Evolutionary conservation across 2,113 vertebrate genomes (phyloP).

Genomic region (Aldabrachelys gigantea): DNA sequence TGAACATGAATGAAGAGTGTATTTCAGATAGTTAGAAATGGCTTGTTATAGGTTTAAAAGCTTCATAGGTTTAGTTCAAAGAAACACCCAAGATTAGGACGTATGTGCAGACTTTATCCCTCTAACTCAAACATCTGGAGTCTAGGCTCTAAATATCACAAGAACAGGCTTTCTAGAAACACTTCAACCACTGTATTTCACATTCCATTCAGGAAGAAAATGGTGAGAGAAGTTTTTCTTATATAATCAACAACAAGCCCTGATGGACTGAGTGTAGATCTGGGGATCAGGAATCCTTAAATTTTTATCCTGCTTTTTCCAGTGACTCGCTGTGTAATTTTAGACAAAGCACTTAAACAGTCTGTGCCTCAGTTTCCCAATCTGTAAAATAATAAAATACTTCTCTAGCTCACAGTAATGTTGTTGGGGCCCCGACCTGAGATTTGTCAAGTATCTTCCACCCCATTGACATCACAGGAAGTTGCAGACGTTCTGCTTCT

Average conservation of each 20-base stretch:
- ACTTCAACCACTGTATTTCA: neutral
- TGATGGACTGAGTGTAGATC: neutral
- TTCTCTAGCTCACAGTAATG: neutral
- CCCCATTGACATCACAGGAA: fast-evolving
- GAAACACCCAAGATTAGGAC: neutral
- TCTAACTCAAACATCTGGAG: neutral
- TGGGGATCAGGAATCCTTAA: neutral
- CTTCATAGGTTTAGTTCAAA: neutral
- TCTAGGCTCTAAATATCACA: neutral
- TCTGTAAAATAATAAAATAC: neutral
- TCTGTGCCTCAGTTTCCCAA: neutral
- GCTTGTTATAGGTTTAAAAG: neutral
- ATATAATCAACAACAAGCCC: neutral
- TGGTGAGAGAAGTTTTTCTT: neutral
- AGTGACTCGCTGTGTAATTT: too few relatives aligned
- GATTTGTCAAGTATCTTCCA: neutral
- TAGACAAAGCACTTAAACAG: neutral
- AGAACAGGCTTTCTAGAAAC: neutral
- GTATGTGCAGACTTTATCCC: neutral
- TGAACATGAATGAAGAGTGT: neutral
- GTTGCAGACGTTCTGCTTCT: neutral
- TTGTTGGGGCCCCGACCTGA: neutral
- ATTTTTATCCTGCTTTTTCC: neutral
- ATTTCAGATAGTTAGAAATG: neutral
- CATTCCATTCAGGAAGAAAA: neutral